Evolutionary conservation across 1,140 invertebrate species (phyloP), one percentile per base, ranked within the genome.

Genomic region (Mactra quadrangularis): DNA sequence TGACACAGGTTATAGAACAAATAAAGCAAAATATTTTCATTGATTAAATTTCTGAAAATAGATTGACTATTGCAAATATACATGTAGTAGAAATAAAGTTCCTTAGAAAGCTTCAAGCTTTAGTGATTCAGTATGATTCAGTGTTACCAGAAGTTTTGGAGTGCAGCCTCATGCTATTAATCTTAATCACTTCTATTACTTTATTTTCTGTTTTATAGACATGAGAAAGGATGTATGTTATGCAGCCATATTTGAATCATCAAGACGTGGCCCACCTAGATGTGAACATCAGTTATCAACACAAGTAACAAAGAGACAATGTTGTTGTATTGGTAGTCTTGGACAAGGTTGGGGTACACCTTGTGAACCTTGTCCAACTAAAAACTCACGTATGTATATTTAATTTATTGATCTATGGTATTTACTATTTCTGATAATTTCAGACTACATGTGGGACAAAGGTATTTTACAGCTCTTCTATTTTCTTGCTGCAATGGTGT

Each of bases 161-260:
- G n/a, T n/a, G n/a, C n/a, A n/a, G n/a, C n/a, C n/a, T n/a, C n/a
- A n/a, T n/a, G n/a, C n/a, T n/a, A n/a, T n/a, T n/a, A n/a, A n/a
- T n/a, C n/a, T n/a, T n/a, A n/a, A n/a, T n/a, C n/a, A n/a, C n/a
- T n/a, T n/a, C n/a, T n/a, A n/a, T n/a, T n/a, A n/a, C n/a, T n/a
- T n/a, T 6, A 55, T 55, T 82, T 6, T 17, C 3, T 52, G 33
- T 79, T 25, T 47, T 89, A 1, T 92, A 97, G 96, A 98, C 89
- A 97, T 97, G 95, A 94, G 97, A 11, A 96, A 96, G 90, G 96
- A 96, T 55, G 93, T 95, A 27, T 98, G 97, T 91, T 98, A 96
- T 91, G 93, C 96, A 86, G 94, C 95, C 31, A 96, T 95, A 89
- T 91, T 90, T 6, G 95, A 95, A 41, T 86, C 86, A n/a, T 85